Evolutionary conservation across 2,113 vertebrate genomes (phyloP).

Genomic region (Erythrocercus mccallii): DNA sequence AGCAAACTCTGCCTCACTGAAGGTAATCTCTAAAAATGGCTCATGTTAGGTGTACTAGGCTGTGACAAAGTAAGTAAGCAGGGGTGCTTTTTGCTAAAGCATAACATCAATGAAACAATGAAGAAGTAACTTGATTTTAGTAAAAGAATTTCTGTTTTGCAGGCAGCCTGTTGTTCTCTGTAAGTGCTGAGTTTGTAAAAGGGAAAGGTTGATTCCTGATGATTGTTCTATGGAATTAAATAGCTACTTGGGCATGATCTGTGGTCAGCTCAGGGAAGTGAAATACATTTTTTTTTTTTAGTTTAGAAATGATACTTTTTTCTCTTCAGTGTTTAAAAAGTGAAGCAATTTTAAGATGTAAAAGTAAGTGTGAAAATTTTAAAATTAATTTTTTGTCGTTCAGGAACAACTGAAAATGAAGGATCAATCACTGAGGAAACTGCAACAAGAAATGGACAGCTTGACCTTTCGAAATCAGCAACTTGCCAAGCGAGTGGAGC

Average conservation of each 20-base stretch:
- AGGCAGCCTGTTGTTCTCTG: not conserved
- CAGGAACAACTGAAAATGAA: slow-evolving; percentile 97
- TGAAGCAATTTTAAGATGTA: not conserved
- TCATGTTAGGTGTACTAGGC: not conserved
- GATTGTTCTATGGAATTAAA: not conserved
- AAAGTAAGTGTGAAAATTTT: not conserved
- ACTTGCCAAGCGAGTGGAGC: slow-evolving; percentile 92
- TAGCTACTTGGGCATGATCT: not conserved
- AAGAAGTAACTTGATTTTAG: not conserved
- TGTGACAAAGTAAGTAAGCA: not conserved
- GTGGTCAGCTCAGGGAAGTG: not conserved
- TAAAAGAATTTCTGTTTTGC: not conserved
- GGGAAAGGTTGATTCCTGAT: not conserved
- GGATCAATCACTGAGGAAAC: slow-evolving; percentile 91
- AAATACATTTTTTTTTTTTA: not conserved
- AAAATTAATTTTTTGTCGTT: not conserved
- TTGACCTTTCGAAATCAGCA: slow-evolving; percentile 96
- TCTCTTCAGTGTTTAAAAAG: not conserved
- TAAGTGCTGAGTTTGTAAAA: not conserved
- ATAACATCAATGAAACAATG: not conserved
- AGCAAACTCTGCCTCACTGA: slow-evolving; percentile 84
- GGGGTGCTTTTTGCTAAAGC: not conserved
- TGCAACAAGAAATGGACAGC: slow-evolving; percentile 99
- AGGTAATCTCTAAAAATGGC: slow-evolving; percentile 74
- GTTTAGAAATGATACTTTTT: not conserved